phyloP scores from a whole-genome alignment of 1,140 invertebrate genomes.

The Eupristina koningsbergeri region DNA sequence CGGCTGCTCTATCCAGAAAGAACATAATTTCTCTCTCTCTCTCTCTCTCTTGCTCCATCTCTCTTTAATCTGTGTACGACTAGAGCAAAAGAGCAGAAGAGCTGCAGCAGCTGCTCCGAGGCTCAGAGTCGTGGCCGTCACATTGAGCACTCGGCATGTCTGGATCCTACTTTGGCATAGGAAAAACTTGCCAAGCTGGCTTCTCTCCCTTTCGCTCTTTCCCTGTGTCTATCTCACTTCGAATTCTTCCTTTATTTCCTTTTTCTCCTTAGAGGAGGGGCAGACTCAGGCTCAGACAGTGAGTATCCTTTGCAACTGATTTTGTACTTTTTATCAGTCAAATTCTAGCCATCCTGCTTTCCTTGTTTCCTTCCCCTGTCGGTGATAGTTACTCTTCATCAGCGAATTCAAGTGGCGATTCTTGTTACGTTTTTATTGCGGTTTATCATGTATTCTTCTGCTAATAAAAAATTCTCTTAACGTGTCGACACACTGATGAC shows the following conservation, averaged over 20 bases:
- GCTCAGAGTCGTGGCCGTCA: not conserved
- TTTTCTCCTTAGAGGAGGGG: not conserved
- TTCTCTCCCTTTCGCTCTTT: not conserved
- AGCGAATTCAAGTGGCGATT: no score
- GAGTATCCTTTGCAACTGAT: not conserved
- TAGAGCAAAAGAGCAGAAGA: no score
- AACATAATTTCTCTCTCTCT: no score
- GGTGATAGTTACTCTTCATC: no score
- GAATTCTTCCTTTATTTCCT: not conserved
- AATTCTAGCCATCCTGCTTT: no score
- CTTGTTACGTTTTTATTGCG: no score
- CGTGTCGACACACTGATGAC: no score
- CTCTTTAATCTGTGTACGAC: no score
- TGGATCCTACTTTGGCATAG: not conserved
- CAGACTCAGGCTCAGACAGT: not conserved
- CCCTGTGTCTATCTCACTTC: not conserved
- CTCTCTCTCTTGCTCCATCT: no score
- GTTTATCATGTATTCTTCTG: no score
- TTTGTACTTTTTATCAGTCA: not conserved
- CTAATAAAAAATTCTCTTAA: no score
- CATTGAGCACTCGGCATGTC: not conserved
- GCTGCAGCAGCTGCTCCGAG: not conserved
- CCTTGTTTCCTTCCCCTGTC: not conserved
- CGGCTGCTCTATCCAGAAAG: no score
- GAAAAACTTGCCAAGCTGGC: conserved; percentile 1